These are phyloP conservation scores for Gorsachius goisagi DNA, from an alignment of 2,113 vertebrate species.

Conservation along the genomic window DNA sequence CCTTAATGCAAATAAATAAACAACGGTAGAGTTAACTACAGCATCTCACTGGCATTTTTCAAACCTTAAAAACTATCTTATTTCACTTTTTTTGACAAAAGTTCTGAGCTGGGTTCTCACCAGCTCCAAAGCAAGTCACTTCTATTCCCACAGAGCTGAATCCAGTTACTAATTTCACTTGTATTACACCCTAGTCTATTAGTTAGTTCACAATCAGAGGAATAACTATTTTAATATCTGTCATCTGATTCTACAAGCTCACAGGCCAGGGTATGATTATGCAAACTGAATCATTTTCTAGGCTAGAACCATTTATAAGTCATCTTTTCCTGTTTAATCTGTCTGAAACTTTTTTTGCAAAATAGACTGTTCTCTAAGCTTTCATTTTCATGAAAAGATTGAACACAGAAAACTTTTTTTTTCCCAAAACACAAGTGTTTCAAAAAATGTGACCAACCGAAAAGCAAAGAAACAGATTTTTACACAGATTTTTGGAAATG, in stretches of 20 bases:
- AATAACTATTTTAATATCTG: slow-evolving; percentile 25
- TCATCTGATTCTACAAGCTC: slow-evolving; percentile 13
- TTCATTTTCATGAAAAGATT: slow-evolving; percentile 15
- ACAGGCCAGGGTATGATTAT: slow-evolving; percentile 12
- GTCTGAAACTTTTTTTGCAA: background rate
- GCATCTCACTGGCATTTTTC: background rate
- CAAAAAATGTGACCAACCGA: background rate
- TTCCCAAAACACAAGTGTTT: background rate
- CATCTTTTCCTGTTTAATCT: background rate
- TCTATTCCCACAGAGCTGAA: background rate
- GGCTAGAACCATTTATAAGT: background rate
- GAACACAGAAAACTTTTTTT: background rate
- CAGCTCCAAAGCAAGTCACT: background rate
- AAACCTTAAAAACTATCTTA: background rate
- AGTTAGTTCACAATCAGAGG: slow-evolving; percentile 42
- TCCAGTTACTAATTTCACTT: slow-evolving; percentile 32
- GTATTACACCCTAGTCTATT: slow-evolving; percentile 2
- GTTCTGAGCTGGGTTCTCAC: background rate
- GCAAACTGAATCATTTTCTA: slow-evolving; percentile 1
- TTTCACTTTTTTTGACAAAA: background rate
- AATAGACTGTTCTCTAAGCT: background rate
- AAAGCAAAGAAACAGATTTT: slow-evolving; percentile 36
- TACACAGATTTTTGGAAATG: slow-evolving; percentile 41
- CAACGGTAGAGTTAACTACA: background rate
- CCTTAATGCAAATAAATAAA: slow-evolving; percentile 2